Evolutionary conservation across 2,888 invertebrate species (phyloP), one percentile per base, ranked within the genome.

Genomic region (Lordiphosa fenestrarum): DNA sequence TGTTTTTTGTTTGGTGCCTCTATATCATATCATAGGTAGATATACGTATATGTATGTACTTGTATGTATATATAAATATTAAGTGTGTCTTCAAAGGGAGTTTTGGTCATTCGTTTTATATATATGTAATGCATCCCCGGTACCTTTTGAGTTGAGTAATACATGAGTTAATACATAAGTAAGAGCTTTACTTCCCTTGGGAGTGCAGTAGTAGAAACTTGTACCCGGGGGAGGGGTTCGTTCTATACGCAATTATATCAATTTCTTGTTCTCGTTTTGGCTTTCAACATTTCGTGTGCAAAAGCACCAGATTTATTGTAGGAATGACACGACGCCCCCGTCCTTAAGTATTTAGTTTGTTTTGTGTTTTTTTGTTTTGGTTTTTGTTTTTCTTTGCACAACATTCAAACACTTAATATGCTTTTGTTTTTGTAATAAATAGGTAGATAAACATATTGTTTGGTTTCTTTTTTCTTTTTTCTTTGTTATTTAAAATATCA

Each of bases 401-500:
- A 83, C 77, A 83, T 66, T 68, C 53, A 76, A 73, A 78, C 75
- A 77, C 54, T 61, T 56, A 67, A 78, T 58, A 47, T 66, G 69
- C 61, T 64, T 73, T 54, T 48, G 52, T 56, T 66, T 67, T 52
- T 54, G 25, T 25, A 52, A 52, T 68, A 63, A 72, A 55, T 64
- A 57, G 23, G 30, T 58, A 30, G 30, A 30, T 30, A 30, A 30
- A 30, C 30, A 30, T 48, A 30, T 42, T 47, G 47, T 35, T 56
- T 69, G 6, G 9, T 40, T 48, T 66, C 53, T 57, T 39, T 70
- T 40, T 48, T 66, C 53, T 57, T 39, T 70, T 63, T 33, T 46
- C 54, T 55, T 72, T 52, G 51, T 53, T 44, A 66, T 67, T 66
- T 64, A 84, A 77, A 83, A 84, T 85, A 85, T 85, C 84, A 82